Conservation (phyloP, 2,888 invertebrate genomes). For the Meandrusa payeni region DNA sequence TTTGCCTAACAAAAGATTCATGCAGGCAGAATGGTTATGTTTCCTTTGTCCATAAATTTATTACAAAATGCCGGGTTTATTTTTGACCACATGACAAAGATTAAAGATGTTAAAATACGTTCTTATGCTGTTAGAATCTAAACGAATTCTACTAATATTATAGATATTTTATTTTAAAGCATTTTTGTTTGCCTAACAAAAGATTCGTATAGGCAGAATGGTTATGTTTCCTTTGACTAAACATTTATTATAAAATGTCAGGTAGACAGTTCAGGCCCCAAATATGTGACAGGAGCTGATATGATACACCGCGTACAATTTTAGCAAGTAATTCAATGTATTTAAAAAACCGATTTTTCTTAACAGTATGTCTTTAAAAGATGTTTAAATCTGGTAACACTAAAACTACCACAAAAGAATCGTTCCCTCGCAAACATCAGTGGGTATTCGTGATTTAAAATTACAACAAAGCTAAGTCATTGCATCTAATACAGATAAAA, state of each 20-base stretch:
- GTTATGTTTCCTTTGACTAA: slow-evolving; percentile 2
- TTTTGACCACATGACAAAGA: background rate
- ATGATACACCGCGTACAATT: too few species aligned
- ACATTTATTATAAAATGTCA: too few species aligned
- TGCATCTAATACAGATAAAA: slow-evolving; percentile 13
- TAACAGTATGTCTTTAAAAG: too few species aligned
- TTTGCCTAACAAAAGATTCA: slow-evolving; percentile 4
- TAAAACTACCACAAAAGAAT: background rate
- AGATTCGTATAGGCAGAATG: slow-evolving; percentile 1
- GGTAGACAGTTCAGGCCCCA: too few species aligned
- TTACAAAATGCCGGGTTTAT: background rate
- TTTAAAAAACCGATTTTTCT: too few species aligned
- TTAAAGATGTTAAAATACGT: too few species aligned
- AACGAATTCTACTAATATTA: too few species aligned
- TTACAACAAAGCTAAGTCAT: background rate
- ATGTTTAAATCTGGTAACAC: too few species aligned
- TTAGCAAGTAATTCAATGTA: too few species aligned
- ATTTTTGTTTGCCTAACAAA: slow-evolving; percentile 7
- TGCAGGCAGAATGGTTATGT: slow-evolving; percentile 1
- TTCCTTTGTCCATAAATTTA: slow-evolving; percentile 9
- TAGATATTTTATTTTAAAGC: background rate
- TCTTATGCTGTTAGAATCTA: too few species aligned
- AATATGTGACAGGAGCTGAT: too few species aligned
- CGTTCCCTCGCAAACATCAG: background rate
- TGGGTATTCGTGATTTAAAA: slow-evolving; percentile 15